Evolutionary conservation across 2,888 invertebrate genomes (phyloP).

Genomic region (Pharmacophagus antenor): DNA sequence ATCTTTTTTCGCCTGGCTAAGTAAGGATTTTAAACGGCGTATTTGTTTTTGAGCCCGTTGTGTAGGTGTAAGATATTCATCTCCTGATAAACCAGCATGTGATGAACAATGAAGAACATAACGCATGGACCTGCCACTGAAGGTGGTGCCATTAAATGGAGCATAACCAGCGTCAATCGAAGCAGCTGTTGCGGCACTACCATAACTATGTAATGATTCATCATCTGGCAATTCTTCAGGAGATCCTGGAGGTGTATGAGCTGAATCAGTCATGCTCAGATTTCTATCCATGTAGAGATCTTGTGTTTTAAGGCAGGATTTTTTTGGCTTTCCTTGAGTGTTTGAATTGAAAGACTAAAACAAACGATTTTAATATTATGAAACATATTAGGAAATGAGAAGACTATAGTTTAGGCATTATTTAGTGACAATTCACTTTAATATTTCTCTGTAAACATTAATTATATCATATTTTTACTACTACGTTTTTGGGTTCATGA

Average conservation of each 20-base stretch:
- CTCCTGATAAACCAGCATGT: slow-evolving; percentile 87
- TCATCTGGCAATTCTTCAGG: slow-evolving; percentile 85
- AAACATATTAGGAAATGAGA: slow-evolving; percentile 24
- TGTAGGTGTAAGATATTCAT: slow-evolving; percentile 93
- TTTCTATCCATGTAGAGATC: slow-evolving; percentile 61
- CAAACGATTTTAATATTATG: not conserved
- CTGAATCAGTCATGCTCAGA: slow-evolving; percentile 69
- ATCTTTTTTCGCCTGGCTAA: slow-evolving; percentile 87
- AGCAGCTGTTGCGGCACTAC: slow-evolving; percentile 89
- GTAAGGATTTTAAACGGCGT: slow-evolving; percentile 85
- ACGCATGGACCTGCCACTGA: slow-evolving; percentile 85
- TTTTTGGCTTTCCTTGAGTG: slow-evolving; percentile 61
- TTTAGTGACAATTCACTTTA: not conserved
- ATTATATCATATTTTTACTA: not conserved
- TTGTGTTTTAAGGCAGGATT: slow-evolving; percentile 63
- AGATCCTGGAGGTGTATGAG: slow-evolving; percentile 82
- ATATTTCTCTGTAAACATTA: not conserved
- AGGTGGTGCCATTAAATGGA: slow-evolving; percentile 87
- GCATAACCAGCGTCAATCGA: slow-evolving; percentile 92
- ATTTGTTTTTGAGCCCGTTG: slow-evolving; percentile 92
- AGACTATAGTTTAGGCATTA: not conserved
- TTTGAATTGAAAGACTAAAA: slow-evolving; percentile 75
- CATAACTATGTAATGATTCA: slow-evolving; percentile 89
- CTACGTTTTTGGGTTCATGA: not conserved
- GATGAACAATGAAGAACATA: slow-evolving; percentile 93